Percentiles rank a stretch among this genome's conserved stretches.
Evolutionary conservation across 2,113 vertebrate genomes (phyloP).

Genomic region (Sylvietta virens): DNA sequence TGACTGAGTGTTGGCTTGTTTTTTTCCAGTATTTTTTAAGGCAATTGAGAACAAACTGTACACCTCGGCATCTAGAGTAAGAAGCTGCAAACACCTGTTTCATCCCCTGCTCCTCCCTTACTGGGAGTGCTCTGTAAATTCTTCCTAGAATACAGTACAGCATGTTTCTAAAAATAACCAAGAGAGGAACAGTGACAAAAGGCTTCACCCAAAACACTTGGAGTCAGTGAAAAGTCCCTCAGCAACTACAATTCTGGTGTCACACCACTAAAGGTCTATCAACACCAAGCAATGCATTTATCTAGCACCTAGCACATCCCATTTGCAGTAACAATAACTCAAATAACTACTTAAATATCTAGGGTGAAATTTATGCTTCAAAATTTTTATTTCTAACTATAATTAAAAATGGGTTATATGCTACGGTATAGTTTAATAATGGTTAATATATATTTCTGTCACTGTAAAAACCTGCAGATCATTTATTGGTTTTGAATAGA

Average conservation of each 20-base stretch:
- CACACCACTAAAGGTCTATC: neutral
- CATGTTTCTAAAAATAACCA: neutral
- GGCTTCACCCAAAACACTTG: neutral
- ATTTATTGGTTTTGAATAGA: neutral
- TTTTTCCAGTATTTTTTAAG: neutral
- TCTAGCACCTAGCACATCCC: neutral
- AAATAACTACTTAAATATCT: neutral
- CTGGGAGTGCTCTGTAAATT: neutral
- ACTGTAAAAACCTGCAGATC: neutral
- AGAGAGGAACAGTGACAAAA: neutral
- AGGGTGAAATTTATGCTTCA: neutral
- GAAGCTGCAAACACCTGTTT: neutral
- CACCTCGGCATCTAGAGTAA: neutral
- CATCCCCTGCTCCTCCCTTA: neutral
- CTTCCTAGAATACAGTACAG: neutral
- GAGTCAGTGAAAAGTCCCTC: neutral
- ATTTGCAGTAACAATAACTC: neutral
- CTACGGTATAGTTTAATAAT: neutral
- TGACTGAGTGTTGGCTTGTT: rapidly evolving
- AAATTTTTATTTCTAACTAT: neutral
- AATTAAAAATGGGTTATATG: neutral
- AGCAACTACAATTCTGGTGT: neutral
- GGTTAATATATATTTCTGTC: neutral
- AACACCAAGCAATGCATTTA: neutral
- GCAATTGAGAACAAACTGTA: neutral